A percentile compares a stretch with the other conserved stretches of the same genome.
phyloP scores from a whole-genome alignment of 2,797 vertebrate genomes.

The Sebastes iracundus region DNA sequence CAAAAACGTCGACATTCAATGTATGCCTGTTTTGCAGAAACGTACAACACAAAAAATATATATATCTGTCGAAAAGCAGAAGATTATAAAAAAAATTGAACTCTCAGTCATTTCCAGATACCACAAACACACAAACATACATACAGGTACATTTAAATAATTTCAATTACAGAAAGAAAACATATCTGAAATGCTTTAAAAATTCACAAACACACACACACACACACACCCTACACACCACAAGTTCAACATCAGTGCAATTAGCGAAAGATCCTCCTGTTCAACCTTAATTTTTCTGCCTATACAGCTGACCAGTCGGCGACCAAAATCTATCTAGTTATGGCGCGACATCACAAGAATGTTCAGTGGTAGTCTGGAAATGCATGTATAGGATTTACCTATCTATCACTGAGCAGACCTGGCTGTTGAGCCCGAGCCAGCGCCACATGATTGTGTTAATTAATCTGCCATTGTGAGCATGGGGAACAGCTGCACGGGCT shows the following conservation, averaged over 20 bases:
- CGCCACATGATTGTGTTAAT: constrained; percentile 99
- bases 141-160: background rate
- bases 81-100: background rate
- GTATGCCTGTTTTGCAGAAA: background rate
- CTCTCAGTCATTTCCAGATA: background rate
- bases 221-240: background rate
- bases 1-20: too few relatives aligned
- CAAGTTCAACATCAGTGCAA: constrained; percentile 84
- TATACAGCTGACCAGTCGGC: constrained; percentile 89
- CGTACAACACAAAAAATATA: background rate
- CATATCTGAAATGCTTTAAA: background rate
- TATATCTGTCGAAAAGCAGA: background rate
- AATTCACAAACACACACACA: background rate
- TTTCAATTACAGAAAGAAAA: constrained; percentile 10
- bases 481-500: constrained; percentile 98
- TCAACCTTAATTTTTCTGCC: constrained; percentile 57
- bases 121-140: background rate
- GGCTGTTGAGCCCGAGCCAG: constrained; percentile 98
- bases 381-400: constrained; percentile 99
- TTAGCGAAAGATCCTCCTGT: constrained; percentile 73
- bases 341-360: constrained; percentile 88
- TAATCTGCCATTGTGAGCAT: constrained; percentile 99
- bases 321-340: constrained; percentile 88
- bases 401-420: constrained; percentile 99
- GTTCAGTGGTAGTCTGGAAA: constrained; percentile 90